Percentiles rank a stretch among this genome's conserved stretches.
Evolutionary conservation across 2,888 invertebrate species (phyloP).

Genomic region (Pheosia tremula): DNA sequence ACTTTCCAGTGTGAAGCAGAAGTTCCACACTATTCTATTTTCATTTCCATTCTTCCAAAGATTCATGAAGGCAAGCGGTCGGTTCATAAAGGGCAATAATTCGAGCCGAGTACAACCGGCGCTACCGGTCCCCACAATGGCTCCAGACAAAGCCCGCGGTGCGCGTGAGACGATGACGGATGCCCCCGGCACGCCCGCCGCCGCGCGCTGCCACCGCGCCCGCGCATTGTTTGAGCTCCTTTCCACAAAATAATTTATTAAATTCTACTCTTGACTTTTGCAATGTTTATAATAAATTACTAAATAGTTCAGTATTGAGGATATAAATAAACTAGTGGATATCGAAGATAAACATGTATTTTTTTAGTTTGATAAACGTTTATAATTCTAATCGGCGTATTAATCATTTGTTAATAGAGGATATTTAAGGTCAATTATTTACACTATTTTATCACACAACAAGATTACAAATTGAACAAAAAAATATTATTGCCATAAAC

Average conservation of each 20-base stretch:
- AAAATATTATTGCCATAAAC: background rate
- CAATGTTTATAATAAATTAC: constrained; percentile 5
- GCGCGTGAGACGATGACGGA: constrained; percentile 66
- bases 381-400: background rate
- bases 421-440: background rate
- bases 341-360: background rate
- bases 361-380: constrained; percentile 1
- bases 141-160: constrained; percentile 55
- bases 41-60: constrained; percentile 33
- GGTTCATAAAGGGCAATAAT: constrained; percentile 65
- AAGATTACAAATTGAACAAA: background rate
- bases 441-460: background rate
- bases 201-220: constrained; percentile 9
- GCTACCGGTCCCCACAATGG: constrained; percentile 68
- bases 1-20: background rate
- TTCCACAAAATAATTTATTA: constrained; percentile 10
- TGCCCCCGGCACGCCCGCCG: constrained; percentile 42
- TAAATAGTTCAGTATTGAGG: background rate
- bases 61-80: constrained; percentile 32
- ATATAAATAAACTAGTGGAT: background rate
- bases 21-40: background rate
- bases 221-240: constrained; percentile 33
- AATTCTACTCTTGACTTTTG: background rate
- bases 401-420: background rate
- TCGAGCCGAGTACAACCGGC: constrained; percentile 63